phyloP scores from a whole-genome alignment of 2,797 vertebrate genomes.

The Neomorphus geoffroyi region DNA sequence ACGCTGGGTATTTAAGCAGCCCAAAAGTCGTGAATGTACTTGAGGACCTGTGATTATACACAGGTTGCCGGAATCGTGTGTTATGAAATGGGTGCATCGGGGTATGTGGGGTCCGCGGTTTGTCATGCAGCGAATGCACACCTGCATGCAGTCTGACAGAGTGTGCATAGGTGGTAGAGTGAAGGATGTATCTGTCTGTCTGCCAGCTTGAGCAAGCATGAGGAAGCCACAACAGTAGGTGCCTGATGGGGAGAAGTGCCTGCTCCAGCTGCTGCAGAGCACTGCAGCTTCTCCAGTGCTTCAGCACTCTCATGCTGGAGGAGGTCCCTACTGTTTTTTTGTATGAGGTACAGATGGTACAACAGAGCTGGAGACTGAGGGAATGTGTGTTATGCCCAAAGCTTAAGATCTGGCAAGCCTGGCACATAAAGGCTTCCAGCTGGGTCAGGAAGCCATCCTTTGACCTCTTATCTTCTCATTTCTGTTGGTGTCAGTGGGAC shows the following conservation, averaged over 20 bases:
- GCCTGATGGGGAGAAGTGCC: neutral
- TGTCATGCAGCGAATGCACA: neutral
- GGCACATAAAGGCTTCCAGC: neutral
- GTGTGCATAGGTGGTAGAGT: fast-evolving
- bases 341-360: neutral
- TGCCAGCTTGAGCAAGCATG: neutral
- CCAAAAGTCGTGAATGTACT: neutral
- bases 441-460: neutral
- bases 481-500: neutral
- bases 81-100: neutral
- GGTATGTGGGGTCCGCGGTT: no score
- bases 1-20: neutral
- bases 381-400: neutral
- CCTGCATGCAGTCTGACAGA: neutral
- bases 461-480: neutral
- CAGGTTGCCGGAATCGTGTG: neutral
- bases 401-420: neutral
- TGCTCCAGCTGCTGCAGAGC: neutral
- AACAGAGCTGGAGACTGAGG: neutral
- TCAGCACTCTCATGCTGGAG: neutral
- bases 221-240: neutral
- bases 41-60: neutral
- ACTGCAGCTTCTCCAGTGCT: neutral
- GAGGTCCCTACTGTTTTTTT: neutral
- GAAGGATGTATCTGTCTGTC: neutral